phyloP scores from a whole-genome alignment of 2,888 invertebrate species.

The Allophyes oxyacanthae region DNA sequence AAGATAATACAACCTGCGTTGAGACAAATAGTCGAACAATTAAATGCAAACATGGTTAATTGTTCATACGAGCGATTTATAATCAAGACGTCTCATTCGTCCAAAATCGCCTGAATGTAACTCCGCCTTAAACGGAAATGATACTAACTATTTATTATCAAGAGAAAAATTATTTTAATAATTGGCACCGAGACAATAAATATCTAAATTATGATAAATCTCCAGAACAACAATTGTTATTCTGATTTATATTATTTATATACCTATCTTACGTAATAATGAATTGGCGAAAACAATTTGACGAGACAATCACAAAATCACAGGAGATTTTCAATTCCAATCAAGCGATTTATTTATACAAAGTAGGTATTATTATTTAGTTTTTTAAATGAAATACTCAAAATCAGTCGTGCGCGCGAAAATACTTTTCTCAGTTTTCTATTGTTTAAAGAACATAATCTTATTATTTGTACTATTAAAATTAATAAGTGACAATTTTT shows the following conservation, averaged over 20 bases:
- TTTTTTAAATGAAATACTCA: constrained; percentile 64
- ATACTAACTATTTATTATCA: constrained; percentile 50
- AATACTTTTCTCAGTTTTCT: constrained; percentile 58
- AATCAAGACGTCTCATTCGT: too few species aligned
- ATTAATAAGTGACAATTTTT: too few species aligned
- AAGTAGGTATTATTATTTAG: constrained; percentile 42
- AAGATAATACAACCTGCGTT: too few species aligned
- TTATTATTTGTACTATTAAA: constrained; percentile 43
- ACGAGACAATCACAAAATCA: constrained; percentile 52
- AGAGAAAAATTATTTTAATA: constrained; percentile 66
- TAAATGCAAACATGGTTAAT: too few species aligned
- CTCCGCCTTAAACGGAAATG: constrained; percentile 29
- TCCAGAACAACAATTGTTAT: constrained; percentile 47
- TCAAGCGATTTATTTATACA: constrained; percentile 52
- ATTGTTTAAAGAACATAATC: constrained; percentile 45
- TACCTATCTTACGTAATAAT: constrained; percentile 46
- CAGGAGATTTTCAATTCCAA: constrained; percentile 63
- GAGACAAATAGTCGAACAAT: too few species aligned
- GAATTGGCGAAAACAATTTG: constrained; percentile 59
- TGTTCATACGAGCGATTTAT: too few species aligned
- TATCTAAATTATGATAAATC: constrained; percentile 60
- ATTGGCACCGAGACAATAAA: constrained; percentile 74
- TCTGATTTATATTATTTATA: constrained; percentile 48
- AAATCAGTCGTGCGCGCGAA: constrained; percentile 74
- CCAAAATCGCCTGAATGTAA: too few species aligned